Conservation (phyloP, 1,140 invertebrate species). For the Catajapyx aquilonaris region DNA sequence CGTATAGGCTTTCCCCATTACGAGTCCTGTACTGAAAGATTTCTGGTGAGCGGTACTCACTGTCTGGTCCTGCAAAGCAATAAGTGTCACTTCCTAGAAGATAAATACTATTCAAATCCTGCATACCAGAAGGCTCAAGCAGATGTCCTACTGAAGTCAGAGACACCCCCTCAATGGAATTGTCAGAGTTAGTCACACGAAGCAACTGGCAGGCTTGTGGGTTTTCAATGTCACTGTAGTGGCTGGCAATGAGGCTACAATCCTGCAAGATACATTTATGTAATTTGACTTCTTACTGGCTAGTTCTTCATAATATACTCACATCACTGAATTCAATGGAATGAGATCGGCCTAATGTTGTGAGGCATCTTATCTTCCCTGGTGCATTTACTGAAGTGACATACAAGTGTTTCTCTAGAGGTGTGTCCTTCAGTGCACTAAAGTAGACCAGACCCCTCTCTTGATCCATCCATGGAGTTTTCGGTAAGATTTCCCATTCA, state of each 20-base stretch:
- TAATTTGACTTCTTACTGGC: no score
- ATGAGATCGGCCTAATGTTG: constrained; percentile 51
- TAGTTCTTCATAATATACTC: no score
- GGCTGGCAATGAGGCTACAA: constrained; percentile 63
- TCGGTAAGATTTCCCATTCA: constrained; percentile 60
- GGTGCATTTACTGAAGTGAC: constrained; percentile 45
- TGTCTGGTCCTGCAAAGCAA: constrained; percentile 24
- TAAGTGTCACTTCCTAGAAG: background rate
- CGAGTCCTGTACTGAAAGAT: no score
- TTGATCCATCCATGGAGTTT: constrained; percentile 56
- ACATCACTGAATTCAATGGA: constrained; percentile 57
- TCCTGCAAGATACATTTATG: constrained; percentile 41
- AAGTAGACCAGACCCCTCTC: constrained; percentile 53
- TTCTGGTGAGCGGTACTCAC: constrained; percentile 40
- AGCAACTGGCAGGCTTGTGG: constrained; percentile 59
- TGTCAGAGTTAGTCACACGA: constrained; percentile 36
- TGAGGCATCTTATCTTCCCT: constrained; percentile 42
- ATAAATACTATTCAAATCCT: background rate
- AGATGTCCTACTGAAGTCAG: constrained; percentile 44
- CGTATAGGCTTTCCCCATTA: constrained; percentile 56
- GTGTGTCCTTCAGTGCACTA: constrained; percentile 52
- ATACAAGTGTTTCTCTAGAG: constrained; percentile 64
- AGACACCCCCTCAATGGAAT: constrained; percentile 39
- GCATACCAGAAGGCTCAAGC: constrained; percentile 32
- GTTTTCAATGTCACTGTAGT: constrained; percentile 71